These are phyloP conservation scores for Strigops habroptila DNA, from an alignment of 2,113 vertebrate genomes.

Conservation along the genomic window DNA sequence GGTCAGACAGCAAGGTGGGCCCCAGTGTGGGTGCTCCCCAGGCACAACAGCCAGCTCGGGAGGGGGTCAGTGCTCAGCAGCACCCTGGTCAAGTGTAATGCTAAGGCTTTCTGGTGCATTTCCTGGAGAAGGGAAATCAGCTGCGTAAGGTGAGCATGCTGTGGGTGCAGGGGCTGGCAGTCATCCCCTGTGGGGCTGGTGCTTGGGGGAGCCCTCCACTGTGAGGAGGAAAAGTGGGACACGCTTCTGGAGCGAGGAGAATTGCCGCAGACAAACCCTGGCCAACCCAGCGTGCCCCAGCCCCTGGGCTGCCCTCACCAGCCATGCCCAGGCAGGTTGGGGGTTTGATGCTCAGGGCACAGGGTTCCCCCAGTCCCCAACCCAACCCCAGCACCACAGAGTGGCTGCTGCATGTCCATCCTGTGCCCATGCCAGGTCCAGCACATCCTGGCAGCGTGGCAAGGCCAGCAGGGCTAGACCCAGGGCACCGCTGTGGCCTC, in stretches of 20 bases:
- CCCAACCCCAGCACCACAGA: not conserved
- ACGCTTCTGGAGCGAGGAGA: not conserved
- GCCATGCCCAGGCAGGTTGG: not conserved
- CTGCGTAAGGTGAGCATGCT: not conserved
- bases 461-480: not conserved
- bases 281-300: not conserved
- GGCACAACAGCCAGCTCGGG: not conserved
- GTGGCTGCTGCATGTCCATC: accelerated
- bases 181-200: accelerated
- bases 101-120: not conserved
- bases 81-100: no score
- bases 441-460: accelerated
- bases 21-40: not conserved
- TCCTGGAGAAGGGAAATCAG: not conserved
- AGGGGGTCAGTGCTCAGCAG: no score
- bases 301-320: not conserved
- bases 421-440: accelerated
- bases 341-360: not conserved
- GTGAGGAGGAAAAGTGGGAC: not conserved
- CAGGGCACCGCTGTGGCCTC: not conserved
- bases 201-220: not conserved
- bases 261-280: accelerated
- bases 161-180: not conserved
- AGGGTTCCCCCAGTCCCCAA: not conserved
- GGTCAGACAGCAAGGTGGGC: not conserved